A percentile compares a stretch with the other conserved stretches of the same genome.
These are phyloP conservation scores for Rallus limicola DNA, from an alignment of 2,113 vertebrate genomes.

Conservation along the genomic window DNA sequence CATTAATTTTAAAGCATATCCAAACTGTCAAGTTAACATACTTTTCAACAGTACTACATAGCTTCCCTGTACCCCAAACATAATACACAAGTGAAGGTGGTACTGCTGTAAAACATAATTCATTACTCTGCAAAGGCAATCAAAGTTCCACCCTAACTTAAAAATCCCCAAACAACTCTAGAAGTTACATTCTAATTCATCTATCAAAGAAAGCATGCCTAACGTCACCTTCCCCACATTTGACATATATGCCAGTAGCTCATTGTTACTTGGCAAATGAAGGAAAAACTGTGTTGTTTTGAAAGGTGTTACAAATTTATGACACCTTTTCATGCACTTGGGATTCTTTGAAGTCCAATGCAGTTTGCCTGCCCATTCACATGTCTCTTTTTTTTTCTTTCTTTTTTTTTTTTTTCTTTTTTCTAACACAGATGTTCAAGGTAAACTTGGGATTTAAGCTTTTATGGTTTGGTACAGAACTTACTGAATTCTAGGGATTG, in stretches of 20 bases:
- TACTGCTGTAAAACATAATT: background rate
- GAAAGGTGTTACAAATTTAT: background rate
- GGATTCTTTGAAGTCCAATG: background rate
- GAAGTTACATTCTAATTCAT: background rate
- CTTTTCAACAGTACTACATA: background rate
- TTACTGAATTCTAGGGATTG: no score
- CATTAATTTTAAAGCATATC: background rate
- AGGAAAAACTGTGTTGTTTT: background rate
- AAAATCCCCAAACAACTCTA: background rate
- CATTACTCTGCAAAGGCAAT: background rate
- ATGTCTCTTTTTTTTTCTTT: background rate
- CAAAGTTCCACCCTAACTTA: background rate
- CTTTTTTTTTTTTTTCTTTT: background rate
- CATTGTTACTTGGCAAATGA: background rate
- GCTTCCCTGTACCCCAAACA: background rate
- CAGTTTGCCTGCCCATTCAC: background rate
- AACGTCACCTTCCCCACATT: background rate
- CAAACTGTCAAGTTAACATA: background rate
- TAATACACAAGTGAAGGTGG: fast-evolving
- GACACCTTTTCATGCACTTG: background rate
- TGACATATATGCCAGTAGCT: background rate
- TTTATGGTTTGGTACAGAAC: background rate
- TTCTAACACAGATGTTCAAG: background rate
- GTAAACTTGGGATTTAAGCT: background rate
- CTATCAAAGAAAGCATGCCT: background rate